A percentile compares a stretch with the other conserved stretches of the same genome.
These are phyloP conservation scores for Meteorus colon DNA, from an alignment of 2,888 invertebrate genomes.

Conservation along the genomic window DNA sequence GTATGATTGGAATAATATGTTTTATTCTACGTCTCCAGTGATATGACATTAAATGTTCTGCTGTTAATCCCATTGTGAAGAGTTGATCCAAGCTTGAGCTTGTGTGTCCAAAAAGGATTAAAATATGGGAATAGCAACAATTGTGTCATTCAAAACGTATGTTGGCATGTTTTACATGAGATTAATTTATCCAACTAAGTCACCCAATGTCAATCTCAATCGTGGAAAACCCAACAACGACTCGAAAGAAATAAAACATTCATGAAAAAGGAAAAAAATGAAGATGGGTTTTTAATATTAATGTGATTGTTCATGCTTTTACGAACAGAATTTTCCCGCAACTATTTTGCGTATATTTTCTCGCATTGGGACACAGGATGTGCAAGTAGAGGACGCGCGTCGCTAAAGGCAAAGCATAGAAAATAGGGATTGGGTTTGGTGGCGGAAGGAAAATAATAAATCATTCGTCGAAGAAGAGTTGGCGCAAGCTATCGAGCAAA, in stretches of 20 bases:
- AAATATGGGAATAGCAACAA: background rate
- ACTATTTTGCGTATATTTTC: slow-evolving; percentile 61
- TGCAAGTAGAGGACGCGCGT: slow-evolving; percentile 36
- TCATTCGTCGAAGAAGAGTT: slow-evolving; percentile 61
- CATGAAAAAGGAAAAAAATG: background rate
- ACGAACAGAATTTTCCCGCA: slow-evolving; percentile 40
- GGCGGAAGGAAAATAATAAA: slow-evolving; percentile 63
- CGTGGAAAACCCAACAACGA: background rate
- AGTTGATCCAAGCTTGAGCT: slow-evolving; percentile 3
- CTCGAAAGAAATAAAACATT: background rate
- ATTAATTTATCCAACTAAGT: background rate
- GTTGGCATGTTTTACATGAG: slow-evolving; percentile 18
- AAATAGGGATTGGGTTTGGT: slow-evolving; percentile 31
- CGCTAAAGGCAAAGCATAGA: slow-evolving; percentile 55
- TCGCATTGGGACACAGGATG: slow-evolving; percentile 11
- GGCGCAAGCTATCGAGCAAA: slow-evolving; percentile 45
- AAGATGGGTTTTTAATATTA: slow-evolving; percentile 12
- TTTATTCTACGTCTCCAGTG: background rate
- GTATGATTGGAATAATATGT: background rate
- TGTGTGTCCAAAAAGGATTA: slow-evolving; percentile 9
- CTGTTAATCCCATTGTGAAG: background rate
- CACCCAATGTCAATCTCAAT: slow-evolving; percentile 11
- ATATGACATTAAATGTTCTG: background rate
- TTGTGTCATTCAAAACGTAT: slow-evolving; percentile 14
- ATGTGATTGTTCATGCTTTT: slow-evolving; percentile 8